phyloP scores from a whole-genome alignment of 2,113 vertebrate genomes.

The Pterocles burchelli region DNA sequence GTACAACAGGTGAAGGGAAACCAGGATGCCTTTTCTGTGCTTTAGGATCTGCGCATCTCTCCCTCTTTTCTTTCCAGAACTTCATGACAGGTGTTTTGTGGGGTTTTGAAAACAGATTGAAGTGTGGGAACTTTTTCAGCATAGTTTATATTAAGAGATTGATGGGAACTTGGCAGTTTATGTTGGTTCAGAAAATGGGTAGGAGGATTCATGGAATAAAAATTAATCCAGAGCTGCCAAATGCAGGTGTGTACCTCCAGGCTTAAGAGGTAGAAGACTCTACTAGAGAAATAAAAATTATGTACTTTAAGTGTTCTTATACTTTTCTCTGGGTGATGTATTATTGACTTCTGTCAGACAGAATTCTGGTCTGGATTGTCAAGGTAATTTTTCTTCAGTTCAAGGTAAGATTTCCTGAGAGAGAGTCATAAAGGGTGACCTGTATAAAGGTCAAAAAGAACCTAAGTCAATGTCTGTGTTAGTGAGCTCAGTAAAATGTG shows the following conservation, averaged over 20 bases:
- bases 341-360: neutral
- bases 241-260: neutral
- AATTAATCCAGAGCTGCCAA: neutral
- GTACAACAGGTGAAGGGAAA: neutral
- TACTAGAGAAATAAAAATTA: neutral
- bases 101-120: neutral
- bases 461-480: neutral
- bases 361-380: neutral
- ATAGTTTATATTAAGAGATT: neutral
- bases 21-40: neutral
- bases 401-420: neutral
- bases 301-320: neutral
- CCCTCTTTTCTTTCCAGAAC: neutral
- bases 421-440: accelerated
- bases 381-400: neutral
- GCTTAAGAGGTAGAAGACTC: neutral
- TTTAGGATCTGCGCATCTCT: neutral
- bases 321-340: neutral
- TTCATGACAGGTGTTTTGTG: neutral
- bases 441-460: neutral
- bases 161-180: neutral
- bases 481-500: accelerated
- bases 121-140: neutral
- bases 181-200: neutral
- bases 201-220: neutral